These are phyloP conservation scores for Leucoraja ocellata DNA, from an alignment of 2,797 vertebrate species.

Conservation along the genomic window DNA sequence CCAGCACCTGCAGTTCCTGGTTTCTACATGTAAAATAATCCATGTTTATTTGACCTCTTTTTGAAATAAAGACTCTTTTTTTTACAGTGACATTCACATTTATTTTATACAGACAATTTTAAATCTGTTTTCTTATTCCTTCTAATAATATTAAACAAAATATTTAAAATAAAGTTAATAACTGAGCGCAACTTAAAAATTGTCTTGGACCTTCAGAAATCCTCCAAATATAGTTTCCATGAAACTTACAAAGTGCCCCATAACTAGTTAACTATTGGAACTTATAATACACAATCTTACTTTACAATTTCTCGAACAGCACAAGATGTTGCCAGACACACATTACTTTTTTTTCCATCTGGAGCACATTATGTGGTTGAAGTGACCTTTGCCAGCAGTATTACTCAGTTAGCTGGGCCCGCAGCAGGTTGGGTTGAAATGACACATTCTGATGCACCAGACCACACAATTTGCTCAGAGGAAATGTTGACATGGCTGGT, in stretches of 20 bases:
- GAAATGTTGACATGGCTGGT: not conserved
- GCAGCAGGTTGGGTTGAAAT: not conserved
- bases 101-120: too few species aligned
- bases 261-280: not conserved
- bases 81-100: too few species aligned
- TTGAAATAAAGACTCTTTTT: too few species aligned
- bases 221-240: not conserved
- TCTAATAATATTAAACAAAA: not conserved
- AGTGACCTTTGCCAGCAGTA: not conserved
- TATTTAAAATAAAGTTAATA: not conserved
- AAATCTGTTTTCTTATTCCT: slow-evolving; percentile 13
- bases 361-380: not conserved
- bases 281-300: not conserved
- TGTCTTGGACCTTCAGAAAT: not conserved
- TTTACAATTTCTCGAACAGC: not conserved
- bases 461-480: not conserved
- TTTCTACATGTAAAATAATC: too few species aligned
- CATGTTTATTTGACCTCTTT: too few species aligned
- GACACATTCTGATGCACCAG: not conserved
- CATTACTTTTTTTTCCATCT: not conserved
- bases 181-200: not conserved
- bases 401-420: too few species aligned
- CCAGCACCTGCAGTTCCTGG: too few species aligned
- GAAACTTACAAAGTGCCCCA: not conserved
- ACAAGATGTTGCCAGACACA: not conserved